phyloP scores from a whole-genome alignment of 2,113 vertebrate genomes.

The Melanocharis versteri region DNA sequence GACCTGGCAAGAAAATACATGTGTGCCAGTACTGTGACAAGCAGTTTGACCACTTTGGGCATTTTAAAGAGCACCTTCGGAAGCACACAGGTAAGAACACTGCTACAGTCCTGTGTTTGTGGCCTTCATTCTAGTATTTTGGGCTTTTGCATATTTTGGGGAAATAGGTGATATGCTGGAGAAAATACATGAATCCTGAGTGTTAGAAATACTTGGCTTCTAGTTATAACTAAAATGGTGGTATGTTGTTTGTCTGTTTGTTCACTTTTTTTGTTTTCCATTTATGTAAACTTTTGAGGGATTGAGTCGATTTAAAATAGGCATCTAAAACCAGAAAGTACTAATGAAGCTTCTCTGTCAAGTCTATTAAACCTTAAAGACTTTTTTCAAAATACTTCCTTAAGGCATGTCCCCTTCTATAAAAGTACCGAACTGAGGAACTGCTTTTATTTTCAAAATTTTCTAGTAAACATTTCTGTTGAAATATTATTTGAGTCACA shows the following conservation, averaged over 20 bases:
- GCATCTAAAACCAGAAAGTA: not conserved
- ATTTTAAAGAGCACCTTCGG: conserved; percentile 96
- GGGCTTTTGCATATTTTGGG: not conserved
- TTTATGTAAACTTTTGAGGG: not conserved
- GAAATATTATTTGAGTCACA: not conserved
- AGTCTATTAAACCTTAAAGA: not conserved
- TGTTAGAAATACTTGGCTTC: not conserved
- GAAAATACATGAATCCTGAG: not conserved
- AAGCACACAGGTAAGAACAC: conserved; percentile 89
- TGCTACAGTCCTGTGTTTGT: not conserved
- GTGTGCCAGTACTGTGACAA: conserved; percentile 96
- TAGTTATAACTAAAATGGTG: not conserved
- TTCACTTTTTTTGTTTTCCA: not conserved
- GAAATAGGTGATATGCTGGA: not conserved
- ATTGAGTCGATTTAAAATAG: not conserved
- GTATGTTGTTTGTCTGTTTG: not conserved
- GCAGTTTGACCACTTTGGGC: conserved; percentile 96
- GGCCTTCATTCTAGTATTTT: not conserved
- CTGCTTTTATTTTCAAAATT: not conserved
- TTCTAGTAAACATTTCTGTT: not conserved
- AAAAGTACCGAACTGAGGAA: not conserved
- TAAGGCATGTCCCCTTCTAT: not conserved
- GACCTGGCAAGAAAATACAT: conserved; percentile 92
- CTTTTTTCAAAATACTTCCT: not conserved
- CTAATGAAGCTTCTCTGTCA: not conserved